These are phyloP conservation scores for Lontra canadensis DNA, from an alignment of 2,113 vertebrate genomes.

Conservation along the genomic window DNA sequence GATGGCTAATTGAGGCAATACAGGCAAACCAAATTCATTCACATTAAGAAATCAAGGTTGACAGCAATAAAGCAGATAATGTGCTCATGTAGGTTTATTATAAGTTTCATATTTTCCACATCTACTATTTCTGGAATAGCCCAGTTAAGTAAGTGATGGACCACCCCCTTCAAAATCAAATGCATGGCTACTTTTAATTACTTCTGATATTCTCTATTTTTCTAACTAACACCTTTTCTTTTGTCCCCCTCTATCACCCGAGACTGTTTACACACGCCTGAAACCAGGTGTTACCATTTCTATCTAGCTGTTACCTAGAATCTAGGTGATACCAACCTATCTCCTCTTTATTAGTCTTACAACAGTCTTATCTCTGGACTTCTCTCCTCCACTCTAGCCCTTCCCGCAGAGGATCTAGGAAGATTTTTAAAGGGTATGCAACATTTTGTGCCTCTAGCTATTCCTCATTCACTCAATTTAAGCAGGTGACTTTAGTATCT, in stretches of 20 bases:
- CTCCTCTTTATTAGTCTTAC: conserved; percentile 8
- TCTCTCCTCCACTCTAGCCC: not conserved
- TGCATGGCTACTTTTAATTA: not conserved
- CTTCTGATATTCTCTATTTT: not conserved
- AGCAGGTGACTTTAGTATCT: not conserved
- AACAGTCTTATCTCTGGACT: not conserved
- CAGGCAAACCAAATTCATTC: not conserved
- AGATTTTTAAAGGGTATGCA: not conserved
- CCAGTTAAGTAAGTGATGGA: not conserved
- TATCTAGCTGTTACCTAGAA: not conserved
- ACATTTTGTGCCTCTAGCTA: not conserved
- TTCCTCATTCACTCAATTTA: not conserved
- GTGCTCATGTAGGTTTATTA: not conserved
- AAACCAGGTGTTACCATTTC: not conserved
- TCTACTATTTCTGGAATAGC: conserved; percentile 22
- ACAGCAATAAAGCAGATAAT: not conserved
- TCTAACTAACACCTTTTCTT: not conserved
- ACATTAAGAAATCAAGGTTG: conserved; percentile 46
- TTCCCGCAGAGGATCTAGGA: not conserved
- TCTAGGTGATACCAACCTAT: not conserved
- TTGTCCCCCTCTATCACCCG: not conserved
- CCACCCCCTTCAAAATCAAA: not conserved
- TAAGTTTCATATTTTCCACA: not conserved
- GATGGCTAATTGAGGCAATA: not conserved
- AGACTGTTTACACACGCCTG: not conserved